These are phyloP conservation scores for Anastatus disparis DNA, from an alignment of 1,140 invertebrate genomes.

Conservation along the genomic window DNA sequence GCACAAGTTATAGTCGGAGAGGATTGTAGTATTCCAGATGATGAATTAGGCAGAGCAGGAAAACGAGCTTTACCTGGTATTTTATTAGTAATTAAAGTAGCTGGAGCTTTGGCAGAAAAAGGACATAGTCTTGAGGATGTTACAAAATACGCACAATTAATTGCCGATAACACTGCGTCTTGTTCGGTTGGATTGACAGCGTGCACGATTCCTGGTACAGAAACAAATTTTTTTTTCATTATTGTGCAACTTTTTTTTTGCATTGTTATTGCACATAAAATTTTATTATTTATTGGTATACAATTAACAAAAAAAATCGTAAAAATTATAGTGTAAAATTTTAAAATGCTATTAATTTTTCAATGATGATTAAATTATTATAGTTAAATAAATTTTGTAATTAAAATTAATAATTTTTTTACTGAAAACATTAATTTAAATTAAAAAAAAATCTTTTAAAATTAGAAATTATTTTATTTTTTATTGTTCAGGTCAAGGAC, in stretches of 20 bases:
- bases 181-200: slow-evolving; percentile 78
- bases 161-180: slow-evolving; percentile 73
- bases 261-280: too few relatives aligned
- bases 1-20: slow-evolving; percentile 78
- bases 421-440: too few relatives aligned
- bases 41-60: slow-evolving; percentile 71
- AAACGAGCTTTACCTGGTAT: slow-evolving; percentile 82
- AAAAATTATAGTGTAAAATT: too few relatives aligned
- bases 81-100: slow-evolving; percentile 80
- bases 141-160: slow-evolving; percentile 59
- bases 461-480: background rate
- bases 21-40: slow-evolving; percentile 74
- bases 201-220: slow-evolving; percentile 77
- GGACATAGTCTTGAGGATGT: slow-evolving; percentile 70
- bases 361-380: too few relatives aligned
- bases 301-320: too few relatives aligned
- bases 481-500: slow-evolving; percentile 63
- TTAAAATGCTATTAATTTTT: too few relatives aligned
- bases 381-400: too few relatives aligned
- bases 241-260: too few relatives aligned
- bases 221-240: too few relatives aligned
- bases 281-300: too few relatives aligned
- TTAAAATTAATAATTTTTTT: too few relatives aligned
- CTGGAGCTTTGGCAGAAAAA: slow-evolving; percentile 77
- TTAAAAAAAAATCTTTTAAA: too few relatives aligned